Evolutionary conservation across 2,888 invertebrate species (phyloP), one percentile per base, ranked within the genome.

Genomic region (Eristalis pertinax): DNA sequence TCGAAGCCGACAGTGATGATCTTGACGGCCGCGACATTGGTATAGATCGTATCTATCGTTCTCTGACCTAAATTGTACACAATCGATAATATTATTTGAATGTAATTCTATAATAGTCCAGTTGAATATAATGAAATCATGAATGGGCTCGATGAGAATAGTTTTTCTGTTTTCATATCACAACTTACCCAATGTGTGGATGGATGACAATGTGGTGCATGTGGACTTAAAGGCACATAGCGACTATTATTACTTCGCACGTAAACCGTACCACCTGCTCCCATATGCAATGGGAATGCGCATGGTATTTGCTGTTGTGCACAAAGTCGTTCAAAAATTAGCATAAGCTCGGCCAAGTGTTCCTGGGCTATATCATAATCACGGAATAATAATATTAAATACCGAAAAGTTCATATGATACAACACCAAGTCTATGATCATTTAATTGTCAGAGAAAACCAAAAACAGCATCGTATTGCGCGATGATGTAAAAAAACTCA

Each of bases 291-390:
- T 92, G 97, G 97, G 94, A 97, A 97, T 92, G 97, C 97, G 94
- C 97, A 97, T 93, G 97, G 97, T 91, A 97, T 96, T 94, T 97
- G 97, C 94, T 97, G 97, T 93, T 97, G 96, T 94, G 97, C 97
- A 93, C 98, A 96, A 93, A 98, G 95, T 94, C 96, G 96, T 95
- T 98, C 97, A 95, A 98, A 98, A 94, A 98, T 97, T 93, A 98
- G 98, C 96, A 96, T 97, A 96, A 98, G 95, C 95, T 98, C 97
- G 95, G 96, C 97, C 96, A 98, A 95, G 95, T 98, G 97, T 95
- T 97, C 97, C 95, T 97, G 97, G 94, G 97, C 98, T 98, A 91
- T 74, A 87, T 83, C 43, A 77, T 78, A 84, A 77, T 84, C 70
- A 86, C 77, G 85, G 22, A 81, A 75, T 86, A 78, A 86, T 75